Evolutionary conservation across 2,113 vertebrate species (phyloP).

Genomic region (Alces alces): DNA sequence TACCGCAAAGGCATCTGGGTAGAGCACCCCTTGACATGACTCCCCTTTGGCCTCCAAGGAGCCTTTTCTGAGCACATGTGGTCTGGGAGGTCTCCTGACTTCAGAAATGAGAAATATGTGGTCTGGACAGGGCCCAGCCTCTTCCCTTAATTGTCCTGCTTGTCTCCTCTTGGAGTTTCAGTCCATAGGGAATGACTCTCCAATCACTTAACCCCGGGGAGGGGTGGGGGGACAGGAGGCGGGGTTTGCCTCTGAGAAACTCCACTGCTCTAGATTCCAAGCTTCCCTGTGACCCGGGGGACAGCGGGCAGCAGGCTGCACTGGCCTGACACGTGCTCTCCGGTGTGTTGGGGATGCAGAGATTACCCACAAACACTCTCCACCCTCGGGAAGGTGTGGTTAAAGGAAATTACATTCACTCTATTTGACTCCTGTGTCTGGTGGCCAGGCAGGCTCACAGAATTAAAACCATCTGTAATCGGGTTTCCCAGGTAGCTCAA

Average conservation of each 20-base stretch:
- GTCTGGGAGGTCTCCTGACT: background rate
- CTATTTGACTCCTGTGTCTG: background rate
- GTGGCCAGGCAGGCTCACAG: background rate
- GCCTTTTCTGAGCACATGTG: background rate
- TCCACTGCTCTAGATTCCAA: background rate
- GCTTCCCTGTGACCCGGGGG: rapidly evolving
- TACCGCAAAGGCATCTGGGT: background rate
- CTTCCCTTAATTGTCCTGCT: background rate
- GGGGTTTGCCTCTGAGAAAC: background rate
- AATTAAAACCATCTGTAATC: background rate
- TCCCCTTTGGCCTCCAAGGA: background rate
- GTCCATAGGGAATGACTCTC: background rate
- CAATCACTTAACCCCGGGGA: background rate
- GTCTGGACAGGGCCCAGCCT: background rate
- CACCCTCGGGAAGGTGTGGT: background rate
- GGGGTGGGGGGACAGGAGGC: rapidly evolving
- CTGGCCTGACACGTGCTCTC: background rate
- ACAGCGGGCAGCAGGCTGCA: background rate
- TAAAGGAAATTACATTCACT: background rate
- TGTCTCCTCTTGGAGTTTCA: background rate
- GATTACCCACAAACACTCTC: background rate
- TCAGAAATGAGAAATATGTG: background rate
- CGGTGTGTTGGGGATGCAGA: background rate
- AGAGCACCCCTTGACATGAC: background rate
- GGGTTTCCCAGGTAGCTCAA: background rate